Base-by-base conservation (phyloP, 2,888 invertebrate genomes). In the Neoaliturus tenellus region DNA sequence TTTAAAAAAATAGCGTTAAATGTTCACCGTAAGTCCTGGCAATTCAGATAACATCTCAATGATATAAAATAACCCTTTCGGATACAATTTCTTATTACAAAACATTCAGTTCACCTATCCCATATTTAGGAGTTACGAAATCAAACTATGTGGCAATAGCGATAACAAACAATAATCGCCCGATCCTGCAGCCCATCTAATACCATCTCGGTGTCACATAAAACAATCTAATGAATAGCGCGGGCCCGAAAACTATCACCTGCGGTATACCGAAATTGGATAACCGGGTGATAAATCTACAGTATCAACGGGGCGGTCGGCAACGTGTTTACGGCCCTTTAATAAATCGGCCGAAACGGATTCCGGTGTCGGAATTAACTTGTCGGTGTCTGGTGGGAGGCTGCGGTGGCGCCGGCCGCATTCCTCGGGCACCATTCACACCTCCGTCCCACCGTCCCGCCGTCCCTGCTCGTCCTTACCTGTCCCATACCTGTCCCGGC, bases 291-390 rank as follows among this genome's bases (percentile, higher is more conserved):
- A 75, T 75, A 75, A 75, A 75, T 75, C 73, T 14, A 39, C 17
- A 23, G 73, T 75, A 44, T 75, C 73, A 12, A 28, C 44, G 73
- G 10, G 33, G n/a, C n/a, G 39, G n/a, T n/a, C n/a, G n/a, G n/a
- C n/a, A n/a, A 35, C n/a, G 25, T 55, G 44, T 75, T 75, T 48
- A 55, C 78, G 44, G 78, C 55, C 78, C 78, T 78, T 35, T 75
- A 71, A 75, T 75, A 75, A 75, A 55, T 55, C 78, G 78, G 78
- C 78, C 55, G 71, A 44, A 75, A 44, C 44, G 71, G 28, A 75
- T 69, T 33, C 67, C 73, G 78, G 78, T 78, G 78, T 35, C 55
- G 28, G 75, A 75, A 75, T 78, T 78, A 35, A 78, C 78, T 78
- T 55, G 78, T 69, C 73, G 35, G 44, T 55, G 78, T 69, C 73